A percentile compares a stretch with the other conserved stretches of the same genome.
Conservation (phyloP, 2,888 invertebrate species). For the Drymonia ruficornis region DNA sequence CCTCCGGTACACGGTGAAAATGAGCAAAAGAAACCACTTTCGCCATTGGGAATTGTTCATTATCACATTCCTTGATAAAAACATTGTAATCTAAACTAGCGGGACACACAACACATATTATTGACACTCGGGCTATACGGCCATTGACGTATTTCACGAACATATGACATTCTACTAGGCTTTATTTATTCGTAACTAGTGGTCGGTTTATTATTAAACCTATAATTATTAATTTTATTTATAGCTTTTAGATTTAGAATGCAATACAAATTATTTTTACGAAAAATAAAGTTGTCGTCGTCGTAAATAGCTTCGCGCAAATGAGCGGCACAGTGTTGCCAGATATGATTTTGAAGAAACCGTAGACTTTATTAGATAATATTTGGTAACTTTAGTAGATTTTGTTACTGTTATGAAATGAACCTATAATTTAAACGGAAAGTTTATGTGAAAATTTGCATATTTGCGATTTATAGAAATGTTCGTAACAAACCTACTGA, state of each 20-base stretch:
- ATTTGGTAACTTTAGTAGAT: too few relatives aligned
- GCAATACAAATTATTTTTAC: not conserved
- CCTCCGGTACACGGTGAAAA: conserved; percentile 58
- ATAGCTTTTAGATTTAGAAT: conserved; percentile 6
- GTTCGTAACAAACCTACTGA: too few relatives aligned
- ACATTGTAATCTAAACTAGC: conserved; percentile 62
- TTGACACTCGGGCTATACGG: conserved; percentile 64
- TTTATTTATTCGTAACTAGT: conserved; percentile 7
- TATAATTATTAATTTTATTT: conserved; percentile 7
- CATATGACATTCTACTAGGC: conserved; percentile 55
- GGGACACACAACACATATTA: conserved; percentile 63
- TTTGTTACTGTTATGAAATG: too few relatives aligned
- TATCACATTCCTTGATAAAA: conserved; percentile 58
- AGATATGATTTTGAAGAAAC: too few relatives aligned
- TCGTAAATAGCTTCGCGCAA: conserved; percentile 31
- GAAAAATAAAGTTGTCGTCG: not conserved
- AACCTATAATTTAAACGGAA: too few relatives aligned
- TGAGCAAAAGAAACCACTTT: conserved; percentile 65
- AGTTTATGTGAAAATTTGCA: too few relatives aligned
- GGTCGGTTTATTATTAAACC: conserved; percentile 4
- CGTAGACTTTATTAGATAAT: too few relatives aligned
- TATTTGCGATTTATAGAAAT: too few relatives aligned
- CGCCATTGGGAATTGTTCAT: conserved; percentile 64
- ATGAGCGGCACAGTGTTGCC: conserved; percentile 13
- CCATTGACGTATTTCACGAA: conserved; percentile 65